phyloP scores from a whole-genome alignment of 2,797 vertebrate species.

The Crypturellus tataupa region DNA sequence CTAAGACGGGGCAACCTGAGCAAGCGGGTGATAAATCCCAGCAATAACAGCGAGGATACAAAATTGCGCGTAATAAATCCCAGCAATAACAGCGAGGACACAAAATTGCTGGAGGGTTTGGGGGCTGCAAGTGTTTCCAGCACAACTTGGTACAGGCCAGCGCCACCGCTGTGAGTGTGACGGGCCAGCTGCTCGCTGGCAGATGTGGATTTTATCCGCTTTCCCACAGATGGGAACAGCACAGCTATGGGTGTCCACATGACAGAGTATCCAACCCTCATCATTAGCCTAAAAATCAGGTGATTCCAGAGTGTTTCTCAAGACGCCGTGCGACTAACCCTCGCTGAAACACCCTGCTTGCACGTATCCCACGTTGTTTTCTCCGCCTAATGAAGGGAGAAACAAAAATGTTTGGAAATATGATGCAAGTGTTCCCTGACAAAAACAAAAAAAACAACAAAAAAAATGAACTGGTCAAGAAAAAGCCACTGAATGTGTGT shows the following conservation, averaged over 20 bases:
- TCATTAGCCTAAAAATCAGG: background rate
- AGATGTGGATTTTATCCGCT: too few relatives aligned
- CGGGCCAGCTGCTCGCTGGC: too few relatives aligned
- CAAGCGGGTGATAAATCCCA: background rate
- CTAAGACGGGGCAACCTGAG: background rate
- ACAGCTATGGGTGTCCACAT: too few relatives aligned
- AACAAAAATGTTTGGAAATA: background rate
- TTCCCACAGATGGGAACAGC: too few relatives aligned
- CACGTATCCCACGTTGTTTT: rapidly evolving
- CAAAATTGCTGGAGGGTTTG: background rate
- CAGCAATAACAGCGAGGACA: background rate
- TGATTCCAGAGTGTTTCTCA: background rate
- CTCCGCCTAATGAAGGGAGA: background rate
- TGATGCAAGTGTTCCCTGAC: rapidly evolving
- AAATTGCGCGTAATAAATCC: background rate
- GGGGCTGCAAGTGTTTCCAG: too few relatives aligned
- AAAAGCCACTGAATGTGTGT: background rate
- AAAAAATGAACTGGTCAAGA: background rate
- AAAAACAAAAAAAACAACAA: too few relatives aligned
- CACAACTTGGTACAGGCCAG: too few relatives aligned
- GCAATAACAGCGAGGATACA: background rate
- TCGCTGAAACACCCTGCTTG: rapidly evolving
- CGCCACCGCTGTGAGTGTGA: too few relatives aligned
- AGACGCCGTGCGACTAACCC: background rate
- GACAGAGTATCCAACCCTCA: background rate